Percentiles rank a stretch among this genome's conserved stretches.
These are phyloP conservation scores for Cancer borealis DNA, from an alignment of 2,888 invertebrate species.

Conservation along the genomic window DNA sequence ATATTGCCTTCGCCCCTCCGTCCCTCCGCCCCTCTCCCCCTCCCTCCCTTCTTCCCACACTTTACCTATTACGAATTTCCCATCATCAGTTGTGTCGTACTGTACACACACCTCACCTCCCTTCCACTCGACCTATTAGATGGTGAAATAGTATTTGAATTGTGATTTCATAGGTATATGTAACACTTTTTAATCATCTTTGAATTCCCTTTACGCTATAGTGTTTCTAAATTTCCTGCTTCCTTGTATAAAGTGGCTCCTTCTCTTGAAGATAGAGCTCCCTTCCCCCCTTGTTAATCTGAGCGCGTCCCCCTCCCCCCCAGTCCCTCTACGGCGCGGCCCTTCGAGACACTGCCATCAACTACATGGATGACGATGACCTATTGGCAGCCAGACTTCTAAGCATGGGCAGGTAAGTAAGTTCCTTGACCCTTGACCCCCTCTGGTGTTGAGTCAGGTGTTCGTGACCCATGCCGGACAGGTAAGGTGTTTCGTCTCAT, in stretches of 20 bases:
- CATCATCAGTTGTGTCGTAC: not conserved
- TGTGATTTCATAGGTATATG: constrained; percentile 13
- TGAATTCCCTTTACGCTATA: not conserved
- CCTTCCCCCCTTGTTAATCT: constrained; percentile 54
- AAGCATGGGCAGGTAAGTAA: constrained; percentile 72
- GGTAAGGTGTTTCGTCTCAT: constrained; percentile 26
- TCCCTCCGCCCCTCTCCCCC: constrained; percentile 31
- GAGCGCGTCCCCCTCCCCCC: constrained; percentile 34
- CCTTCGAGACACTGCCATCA: constrained; percentile 78
- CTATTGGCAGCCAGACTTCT: constrained; percentile 73
- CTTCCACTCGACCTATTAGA: not conserved
- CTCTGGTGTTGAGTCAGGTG: not conserved
- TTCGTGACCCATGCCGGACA: not conserved
- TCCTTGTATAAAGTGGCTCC: constrained; percentile 13
- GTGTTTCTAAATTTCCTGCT: not conserved
- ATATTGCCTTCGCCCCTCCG: not conserved
- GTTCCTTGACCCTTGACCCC: no score
- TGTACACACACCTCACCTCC: not conserved
- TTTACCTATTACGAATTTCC: not conserved
- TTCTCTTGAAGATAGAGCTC: constrained; percentile 33
- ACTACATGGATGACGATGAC: constrained; percentile 76
- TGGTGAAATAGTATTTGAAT: not conserved
- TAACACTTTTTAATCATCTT: not conserved
- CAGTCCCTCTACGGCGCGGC: constrained; percentile 76
- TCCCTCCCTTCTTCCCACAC: constrained; percentile 56